These are phyloP conservation scores for Stichodactyla mertensii DNA, from an alignment of 64 coral and sea anemone genomes.

Conservation along the genomic window DNA sequence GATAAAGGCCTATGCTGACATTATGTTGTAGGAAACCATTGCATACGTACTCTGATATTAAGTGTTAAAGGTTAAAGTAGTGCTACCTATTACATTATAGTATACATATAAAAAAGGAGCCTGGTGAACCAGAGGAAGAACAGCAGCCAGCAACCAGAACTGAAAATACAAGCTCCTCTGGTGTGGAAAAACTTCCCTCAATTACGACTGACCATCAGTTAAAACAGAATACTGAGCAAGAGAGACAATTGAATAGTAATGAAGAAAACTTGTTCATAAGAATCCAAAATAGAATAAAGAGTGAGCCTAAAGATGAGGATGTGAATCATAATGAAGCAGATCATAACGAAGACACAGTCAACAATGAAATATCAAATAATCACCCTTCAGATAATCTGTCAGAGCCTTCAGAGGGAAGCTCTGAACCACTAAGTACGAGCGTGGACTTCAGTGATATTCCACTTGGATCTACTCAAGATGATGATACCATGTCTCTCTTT, in stretches of 20 bases:
- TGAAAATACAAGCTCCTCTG: background rate
- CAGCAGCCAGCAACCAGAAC: background rate
- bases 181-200: background rate
- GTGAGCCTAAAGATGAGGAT: background rate
- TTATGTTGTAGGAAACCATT: too few relatives aligned
- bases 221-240: background rate
- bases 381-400: background rate
- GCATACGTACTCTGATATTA: too few relatives aligned
- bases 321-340: background rate
- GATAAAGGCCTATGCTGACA: too few relatives aligned
- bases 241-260: background rate
- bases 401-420: conserved; percentile 6
- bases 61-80: too few relatives aligned
- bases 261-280: background rate
- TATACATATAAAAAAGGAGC: background rate
- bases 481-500: conserved; percentile 26
- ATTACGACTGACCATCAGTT: background rate
- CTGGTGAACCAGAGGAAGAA: background rate
- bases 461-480: background rate
- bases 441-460: conserved; percentile 22
- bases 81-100: background rate
- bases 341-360: background rate
- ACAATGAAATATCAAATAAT: background rate
- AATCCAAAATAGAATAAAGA: background rate
- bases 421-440: background rate